phyloP scores from a whole-genome alignment of 1,140 invertebrate species.

The Pachypeltis micranthus region DNA sequence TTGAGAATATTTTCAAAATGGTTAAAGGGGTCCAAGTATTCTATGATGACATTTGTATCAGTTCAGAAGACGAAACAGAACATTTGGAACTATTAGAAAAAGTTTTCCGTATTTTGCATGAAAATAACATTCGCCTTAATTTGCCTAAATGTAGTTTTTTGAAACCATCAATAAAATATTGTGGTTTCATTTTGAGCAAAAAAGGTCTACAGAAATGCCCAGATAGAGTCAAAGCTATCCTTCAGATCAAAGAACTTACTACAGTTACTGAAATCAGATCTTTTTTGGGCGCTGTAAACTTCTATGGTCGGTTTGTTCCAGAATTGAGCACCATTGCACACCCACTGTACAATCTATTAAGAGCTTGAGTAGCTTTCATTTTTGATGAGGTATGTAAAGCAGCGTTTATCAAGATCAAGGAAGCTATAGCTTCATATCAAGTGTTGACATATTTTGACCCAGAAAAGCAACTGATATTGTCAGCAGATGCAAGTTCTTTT shows the following conservation, averaged over 20 bases:
- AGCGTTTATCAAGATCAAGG: constrained; percentile 33
- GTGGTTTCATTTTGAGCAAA: constrained; percentile 34
- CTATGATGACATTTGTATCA: background rate
- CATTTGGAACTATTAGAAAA: background rate
- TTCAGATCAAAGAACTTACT: constrained; percentile 29
- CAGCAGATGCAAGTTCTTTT: background rate
- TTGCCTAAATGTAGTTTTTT: constrained; percentile 30
- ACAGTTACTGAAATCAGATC: constrained; percentile 29
- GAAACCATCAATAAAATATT: constrained; percentile 26
- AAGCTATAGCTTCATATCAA: constrained; percentile 30
- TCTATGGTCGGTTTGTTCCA: constrained; percentile 33
- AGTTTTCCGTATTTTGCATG: background rate
- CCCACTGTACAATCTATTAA: constrained; percentile 29
- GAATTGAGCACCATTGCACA: constrained; percentile 28
- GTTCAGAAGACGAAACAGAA: background rate
- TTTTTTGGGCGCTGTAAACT: constrained; percentile 32
- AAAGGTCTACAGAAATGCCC: constrained; percentile 31
- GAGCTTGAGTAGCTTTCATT: constrained; percentile 17
- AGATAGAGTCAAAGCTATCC: constrained; percentile 32
- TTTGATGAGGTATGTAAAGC: background rate
- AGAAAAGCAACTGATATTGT: constrained; percentile 25
- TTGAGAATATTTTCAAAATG: background rate
- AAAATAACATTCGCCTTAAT: constrained; percentile 20
- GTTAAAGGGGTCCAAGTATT: background rate
- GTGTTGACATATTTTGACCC: constrained; percentile 33